Percentiles rank a stretch among this genome's conserved stretches.
Evolutionary conservation across 2,797 vertebrate genomes (phyloP).

Genomic region (Dryobates pubescens): DNA sequence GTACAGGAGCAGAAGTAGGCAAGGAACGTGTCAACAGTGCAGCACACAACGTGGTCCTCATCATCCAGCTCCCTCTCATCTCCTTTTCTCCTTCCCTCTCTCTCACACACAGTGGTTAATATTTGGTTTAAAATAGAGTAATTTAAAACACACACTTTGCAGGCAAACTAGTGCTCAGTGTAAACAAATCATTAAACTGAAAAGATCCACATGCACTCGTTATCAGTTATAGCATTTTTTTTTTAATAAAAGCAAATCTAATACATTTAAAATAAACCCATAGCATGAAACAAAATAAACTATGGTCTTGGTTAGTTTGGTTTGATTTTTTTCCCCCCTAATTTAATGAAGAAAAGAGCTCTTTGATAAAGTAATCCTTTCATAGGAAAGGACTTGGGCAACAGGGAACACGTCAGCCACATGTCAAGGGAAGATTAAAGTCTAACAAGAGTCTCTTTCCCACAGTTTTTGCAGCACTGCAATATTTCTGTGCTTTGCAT

Average conservation of each 20-base stretch:
- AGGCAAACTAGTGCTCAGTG: conserved; percentile 59
- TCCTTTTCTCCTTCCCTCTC: conserved; percentile 15
- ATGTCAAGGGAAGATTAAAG: conserved; percentile 41
- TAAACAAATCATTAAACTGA: conserved; percentile 76
- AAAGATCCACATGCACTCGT: conserved; percentile 68
- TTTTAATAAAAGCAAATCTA: conserved; percentile 37
- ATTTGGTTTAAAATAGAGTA: conserved; percentile 53
- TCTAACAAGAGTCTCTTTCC: conserved; percentile 16
- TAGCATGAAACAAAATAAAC: conserved; percentile 67
- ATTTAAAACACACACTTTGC: conserved; percentile 64
- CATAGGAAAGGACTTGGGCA: conserved; percentile 9
- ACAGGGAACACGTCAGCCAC: conserved; percentile 6
- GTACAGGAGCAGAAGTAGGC: neutral
- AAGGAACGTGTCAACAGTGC: neutral
- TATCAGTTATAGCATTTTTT: conserved; percentile 65
- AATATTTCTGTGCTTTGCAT: neutral
- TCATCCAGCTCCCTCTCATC: conserved; percentile 32
- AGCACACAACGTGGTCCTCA: neutral
- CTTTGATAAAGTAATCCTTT: conserved; percentile 52
- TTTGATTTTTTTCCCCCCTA: conserved; percentile 46
- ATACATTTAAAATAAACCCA: conserved; percentile 71
- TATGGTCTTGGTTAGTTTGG: conserved; percentile 59
- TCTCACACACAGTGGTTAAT: conserved; percentile 42
- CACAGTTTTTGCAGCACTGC: conserved; percentile 22
- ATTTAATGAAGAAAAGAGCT: conserved; percentile 55